Base-by-base conservation (phyloP, 1,140 invertebrate species). In the Caenorhabditis inopinata region DNA sequence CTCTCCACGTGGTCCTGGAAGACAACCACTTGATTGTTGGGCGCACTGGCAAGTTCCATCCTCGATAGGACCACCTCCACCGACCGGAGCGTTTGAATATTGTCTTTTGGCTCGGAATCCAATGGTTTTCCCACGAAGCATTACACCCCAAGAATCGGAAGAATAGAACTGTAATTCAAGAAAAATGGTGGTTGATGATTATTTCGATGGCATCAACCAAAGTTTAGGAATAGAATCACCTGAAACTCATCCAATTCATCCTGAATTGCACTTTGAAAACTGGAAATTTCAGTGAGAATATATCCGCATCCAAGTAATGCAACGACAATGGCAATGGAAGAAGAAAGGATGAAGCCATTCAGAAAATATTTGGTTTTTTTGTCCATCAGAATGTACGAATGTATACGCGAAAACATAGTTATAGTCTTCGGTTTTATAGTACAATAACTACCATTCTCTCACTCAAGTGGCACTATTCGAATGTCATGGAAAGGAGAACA, bases 31-130 rank as follows among this genome's bases (percentile, higher is more conserved):
- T 38, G 58, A 68, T 68, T 68, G 29, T 12, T 68, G 23, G 23
- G 58, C 58, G 38, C 58, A 68, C 21, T 68, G 58, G 38, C 58
- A 68, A 21, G 58, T 68, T 68, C 58, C 58, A 21, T 35, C 58
- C 38, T 68, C 58, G 3, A 68, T 38, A 9, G 21, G 58, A 7
- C 32, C 32, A 3, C 58, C 58, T 16, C 58, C 58, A 32, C 29
- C 29, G 11, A 68, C n/a, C 12, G 58, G 58, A 9, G 58, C 32
- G 38, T 18, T 68, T 42, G 14, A 32, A 68, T 68, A 68, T 21
- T 68, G 58, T 18, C 58, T n/a, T 9, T 16, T 11, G 9, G 38
- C 58, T 5, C 58, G 58, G 32, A 68, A 42, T 9, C 32, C 58
- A 38, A 35, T 68, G 0, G 58, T 42, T 68, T 68, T 35, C 12